Conservation (phyloP, 2,797 vertebrate genomes). For the Oryzias dopingdopingensis region DNA sequence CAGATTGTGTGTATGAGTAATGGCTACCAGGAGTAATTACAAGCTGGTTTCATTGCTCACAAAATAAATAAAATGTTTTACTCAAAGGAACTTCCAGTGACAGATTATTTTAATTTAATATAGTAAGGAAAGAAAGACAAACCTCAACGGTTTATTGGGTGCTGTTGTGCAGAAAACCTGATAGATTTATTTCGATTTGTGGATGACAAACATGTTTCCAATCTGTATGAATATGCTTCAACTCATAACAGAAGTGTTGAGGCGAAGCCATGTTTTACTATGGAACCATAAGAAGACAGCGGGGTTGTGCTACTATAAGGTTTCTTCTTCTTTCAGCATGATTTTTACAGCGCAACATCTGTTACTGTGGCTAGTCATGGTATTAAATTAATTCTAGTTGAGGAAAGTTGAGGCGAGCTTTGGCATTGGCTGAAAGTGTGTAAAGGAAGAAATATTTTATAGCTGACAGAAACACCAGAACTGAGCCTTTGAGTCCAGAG, state of each 20-base stretch:
- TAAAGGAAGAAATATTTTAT: slow-evolving; percentile 60
- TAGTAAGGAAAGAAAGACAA: not conserved
- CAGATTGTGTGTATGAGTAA: slow-evolving; percentile 22
- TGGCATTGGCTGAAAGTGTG: slow-evolving; percentile 63
- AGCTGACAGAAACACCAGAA: slow-evolving; percentile 53
- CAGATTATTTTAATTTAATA: slow-evolving; percentile 13
- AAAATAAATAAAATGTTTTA: slow-evolving; percentile 11
- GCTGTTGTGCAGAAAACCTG: not conserved
- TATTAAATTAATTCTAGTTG: slow-evolving; percentile 53
- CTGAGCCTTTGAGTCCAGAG: slow-evolving; percentile 40
- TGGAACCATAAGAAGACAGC: too few relatives aligned
- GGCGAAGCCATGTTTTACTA: too few relatives aligned
- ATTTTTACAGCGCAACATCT: slow-evolving; percentile 54
- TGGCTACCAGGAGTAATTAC: slow-evolving; percentile 32
- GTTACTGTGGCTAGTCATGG: slow-evolving; percentile 40
- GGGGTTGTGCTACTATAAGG: not conserved
- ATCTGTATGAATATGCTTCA: slow-evolving; percentile 14
- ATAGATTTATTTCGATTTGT: slow-evolving; percentile 20
- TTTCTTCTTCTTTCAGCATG: slow-evolving; percentile 14
- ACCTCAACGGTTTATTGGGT: slow-evolving; percentile 6
- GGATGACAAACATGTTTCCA: slow-evolving; percentile 5
- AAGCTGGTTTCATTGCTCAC: slow-evolving; percentile 20
- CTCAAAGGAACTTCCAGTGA: slow-evolving; percentile 9
- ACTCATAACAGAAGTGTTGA: not conserved
- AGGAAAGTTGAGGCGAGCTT: slow-evolving; percentile 32